Conservation (phyloP, 1,140 invertebrate species). For the Euwallacea fornicatus region DNA sequence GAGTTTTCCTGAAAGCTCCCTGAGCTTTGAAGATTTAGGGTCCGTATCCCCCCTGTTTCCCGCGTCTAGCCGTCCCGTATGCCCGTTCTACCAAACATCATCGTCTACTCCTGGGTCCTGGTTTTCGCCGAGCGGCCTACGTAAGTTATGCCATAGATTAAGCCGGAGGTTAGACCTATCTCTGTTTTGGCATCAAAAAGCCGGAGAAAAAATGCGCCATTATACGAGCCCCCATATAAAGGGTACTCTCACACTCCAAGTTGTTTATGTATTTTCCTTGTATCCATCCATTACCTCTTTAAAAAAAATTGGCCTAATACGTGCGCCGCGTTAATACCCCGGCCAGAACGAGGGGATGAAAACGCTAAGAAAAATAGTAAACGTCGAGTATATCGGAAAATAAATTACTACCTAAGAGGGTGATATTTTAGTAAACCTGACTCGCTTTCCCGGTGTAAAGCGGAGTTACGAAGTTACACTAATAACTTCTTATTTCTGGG, state of each 20-base stretch:
- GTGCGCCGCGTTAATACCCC: conserved; percentile 28
- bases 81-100: no score
- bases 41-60: no score
- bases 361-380: conserved; percentile 35
- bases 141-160: no score
- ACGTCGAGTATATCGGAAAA: conserved; percentile 32
- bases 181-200: neutral
- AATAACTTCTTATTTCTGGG: conserved; percentile 29
- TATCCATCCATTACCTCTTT: conserved; percentile 36
- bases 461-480: conserved; percentile 26
- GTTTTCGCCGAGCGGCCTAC: no score
- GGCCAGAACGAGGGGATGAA: conserved; percentile 27
- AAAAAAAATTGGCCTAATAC: conserved; percentile 35
- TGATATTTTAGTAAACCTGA: conserved; percentile 29
- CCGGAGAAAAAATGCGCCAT: conserved; percentile 16
- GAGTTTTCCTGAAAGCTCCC: no score
- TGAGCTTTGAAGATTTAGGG: no score
- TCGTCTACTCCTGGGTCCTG: no score
- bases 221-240: conserved; percentile 12
- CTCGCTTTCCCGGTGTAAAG: conserved; percentile 14
- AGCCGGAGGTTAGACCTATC: no score
- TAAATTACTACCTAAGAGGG: conserved; percentile 35
- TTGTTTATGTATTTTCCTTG: conserved; percentile 35
- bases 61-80: no score
- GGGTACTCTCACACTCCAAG: conserved; percentile 11